These are phyloP conservation scores for Thelaira solivaga DNA, from an alignment of 2,888 invertebrate genomes.

Conservation along the genomic window DNA sequence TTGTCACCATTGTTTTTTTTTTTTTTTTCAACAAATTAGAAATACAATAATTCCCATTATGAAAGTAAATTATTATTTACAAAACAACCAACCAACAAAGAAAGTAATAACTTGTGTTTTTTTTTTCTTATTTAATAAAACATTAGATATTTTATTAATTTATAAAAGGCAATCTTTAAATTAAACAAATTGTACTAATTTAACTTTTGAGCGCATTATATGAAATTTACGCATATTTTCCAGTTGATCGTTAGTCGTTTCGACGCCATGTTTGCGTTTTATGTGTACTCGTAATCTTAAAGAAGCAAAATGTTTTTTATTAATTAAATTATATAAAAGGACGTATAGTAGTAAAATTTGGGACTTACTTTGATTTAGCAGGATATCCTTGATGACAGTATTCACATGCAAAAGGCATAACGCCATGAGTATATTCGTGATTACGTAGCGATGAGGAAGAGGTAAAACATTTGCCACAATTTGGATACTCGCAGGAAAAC, in stretches of 20 bases:
- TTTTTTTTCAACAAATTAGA: too few relatives aligned
- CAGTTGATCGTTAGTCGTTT: slow-evolving; percentile 64
- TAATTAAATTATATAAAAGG: neutral
- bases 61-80: too few relatives aligned
- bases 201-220: slow-evolving; percentile 66
- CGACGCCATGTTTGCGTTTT: slow-evolving; percentile 65
- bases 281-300: slow-evolving; percentile 67
- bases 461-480: slow-evolving; percentile 68
- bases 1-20: too few relatives aligned
- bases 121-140: too few relatives aligned
- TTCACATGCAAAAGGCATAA: slow-evolving; percentile 70
- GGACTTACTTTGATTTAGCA: slow-evolving; percentile 68
- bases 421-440: slow-evolving; percentile 68
- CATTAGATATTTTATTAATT: neutral
- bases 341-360: neutral
- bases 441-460: slow-evolving; percentile 68
- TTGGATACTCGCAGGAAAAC: slow-evolving; percentile 66
- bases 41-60: too few relatives aligned
- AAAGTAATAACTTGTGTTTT: too few relatives aligned
- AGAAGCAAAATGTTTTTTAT: slow-evolving; percentile 8
- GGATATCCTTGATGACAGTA: slow-evolving; percentile 68
- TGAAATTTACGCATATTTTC: slow-evolving; percentile 69
- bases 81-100: too few relatives aligned
- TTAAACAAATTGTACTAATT: slow-evolving; percentile 61
- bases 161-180: neutral